A percentile compares a stretch with the other conserved stretches of the same genome.
These are phyloP conservation scores for Isoperla grammatica DNA, from an alignment of 2,888 invertebrate species.

Conservation along the genomic window DNA sequence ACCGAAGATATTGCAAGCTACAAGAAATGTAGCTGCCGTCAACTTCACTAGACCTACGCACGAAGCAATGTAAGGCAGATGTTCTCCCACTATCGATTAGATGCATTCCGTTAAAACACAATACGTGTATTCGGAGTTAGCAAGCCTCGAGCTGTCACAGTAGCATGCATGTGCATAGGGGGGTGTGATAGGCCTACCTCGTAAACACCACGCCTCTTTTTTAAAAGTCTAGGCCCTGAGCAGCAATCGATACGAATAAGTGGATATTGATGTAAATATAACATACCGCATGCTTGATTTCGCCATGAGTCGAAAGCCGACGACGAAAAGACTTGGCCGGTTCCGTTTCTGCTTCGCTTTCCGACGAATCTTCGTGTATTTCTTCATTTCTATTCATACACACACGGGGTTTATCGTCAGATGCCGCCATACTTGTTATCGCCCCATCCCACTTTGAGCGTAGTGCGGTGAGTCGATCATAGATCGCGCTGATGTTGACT, in stretches of 20 bases:
- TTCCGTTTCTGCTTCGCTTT: conserved; percentile 79
- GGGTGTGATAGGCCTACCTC: too few relatives aligned
- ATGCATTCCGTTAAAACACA: not conserved
- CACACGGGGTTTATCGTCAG: not conserved
- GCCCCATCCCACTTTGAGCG: not conserved
- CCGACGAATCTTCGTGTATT: conserved; percentile 57
- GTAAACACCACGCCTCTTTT: conserved; percentile 26
- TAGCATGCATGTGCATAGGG: not conserved
- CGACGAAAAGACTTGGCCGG: conserved; percentile 69
- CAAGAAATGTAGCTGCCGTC: too few relatives aligned
- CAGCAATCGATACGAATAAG: conserved; percentile 3
- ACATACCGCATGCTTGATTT: conserved; percentile 73
- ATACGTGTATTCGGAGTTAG: not conserved
- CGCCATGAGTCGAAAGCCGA: conserved; percentile 76
- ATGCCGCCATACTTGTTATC: conserved; percentile 26
- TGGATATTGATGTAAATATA: conserved; percentile 20
- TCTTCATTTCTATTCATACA: conserved; percentile 21
- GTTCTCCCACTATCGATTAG: too few relatives aligned
- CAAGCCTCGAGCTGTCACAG: conserved; percentile 3
- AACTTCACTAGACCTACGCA: too few relatives aligned
- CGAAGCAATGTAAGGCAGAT: too few relatives aligned
- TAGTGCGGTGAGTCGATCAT: too few relatives aligned
- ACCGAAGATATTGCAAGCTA: too few relatives aligned
- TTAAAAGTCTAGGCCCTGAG: not conserved
- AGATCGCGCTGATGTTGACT: too few relatives aligned